A percentile compares a stretch with the other conserved stretches of the same genome.
These are phyloP conservation scores for Megastigmus dorsalis DNA, from an alignment of 2,888 invertebrate genomes.

Conservation along the genomic window DNA sequence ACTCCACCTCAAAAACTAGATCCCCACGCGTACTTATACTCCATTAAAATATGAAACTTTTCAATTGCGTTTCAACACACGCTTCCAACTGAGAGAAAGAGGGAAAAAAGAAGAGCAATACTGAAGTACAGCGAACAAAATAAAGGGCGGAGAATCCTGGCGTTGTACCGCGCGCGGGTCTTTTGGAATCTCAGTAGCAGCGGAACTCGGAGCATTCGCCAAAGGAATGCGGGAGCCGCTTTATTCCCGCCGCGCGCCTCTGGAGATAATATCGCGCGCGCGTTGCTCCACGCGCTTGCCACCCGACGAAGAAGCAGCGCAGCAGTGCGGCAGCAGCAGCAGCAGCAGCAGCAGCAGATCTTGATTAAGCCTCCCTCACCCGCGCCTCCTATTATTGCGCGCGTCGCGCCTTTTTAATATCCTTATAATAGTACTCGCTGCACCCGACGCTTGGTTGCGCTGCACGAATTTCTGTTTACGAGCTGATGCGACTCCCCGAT, in stretches of 20 bases:
- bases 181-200: conserved; percentile 37
- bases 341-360: no score
- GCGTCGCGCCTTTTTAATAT: conserved; percentile 12
- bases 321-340: no score
- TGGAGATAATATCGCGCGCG: conserved; percentile 41
- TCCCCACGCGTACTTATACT: no score
- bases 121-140: no score
- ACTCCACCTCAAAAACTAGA: no score
- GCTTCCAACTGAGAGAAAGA: not conserved
- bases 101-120: no score
- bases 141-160: no score
- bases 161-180: not conserved
- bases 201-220: conserved; percentile 36
- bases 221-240: conserved; percentile 27
- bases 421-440: conserved; percentile 8
- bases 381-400: not conserved
- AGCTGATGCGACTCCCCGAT: no score
- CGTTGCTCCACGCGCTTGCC: not conserved
- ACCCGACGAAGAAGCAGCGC: not conserved
- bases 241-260: conserved; percentile 22
- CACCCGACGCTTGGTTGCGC: no score
- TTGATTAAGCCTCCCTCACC: conserved; percentile 24
- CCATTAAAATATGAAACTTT: not conserved
- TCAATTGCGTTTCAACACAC: not conserved
- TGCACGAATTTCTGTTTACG: not conserved